Percentiles rank a stretch among this genome's conserved stretches.
Evolutionary conservation across 2,888 invertebrate genomes (phyloP).

Genomic region (Pyrgus malvae): DNA sequence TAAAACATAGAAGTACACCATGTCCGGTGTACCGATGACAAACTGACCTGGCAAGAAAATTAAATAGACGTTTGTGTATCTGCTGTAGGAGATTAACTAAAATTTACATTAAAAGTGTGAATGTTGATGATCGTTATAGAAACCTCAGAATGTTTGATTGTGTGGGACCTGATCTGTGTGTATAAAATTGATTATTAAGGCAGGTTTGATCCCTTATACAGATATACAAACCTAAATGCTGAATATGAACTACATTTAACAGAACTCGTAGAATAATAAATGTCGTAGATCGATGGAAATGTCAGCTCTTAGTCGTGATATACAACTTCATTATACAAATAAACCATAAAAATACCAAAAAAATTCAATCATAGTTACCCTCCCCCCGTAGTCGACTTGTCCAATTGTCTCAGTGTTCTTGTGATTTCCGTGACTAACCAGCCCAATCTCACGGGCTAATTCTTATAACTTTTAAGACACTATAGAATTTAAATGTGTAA

Average conservation of each 20-base stretch:
- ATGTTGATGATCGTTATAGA: too few relatives aligned
- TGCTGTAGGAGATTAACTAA: too few relatives aligned
- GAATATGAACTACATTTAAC: neutral
- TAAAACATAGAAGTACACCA: too few relatives aligned
- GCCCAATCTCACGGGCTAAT: neutral
- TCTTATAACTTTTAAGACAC: slow-evolving; percentile 36
- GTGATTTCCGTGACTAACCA: neutral
- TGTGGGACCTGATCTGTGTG: too few relatives aligned
- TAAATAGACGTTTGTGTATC: too few relatives aligned
- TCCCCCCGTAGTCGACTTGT: neutral
- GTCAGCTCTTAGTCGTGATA: neutral
- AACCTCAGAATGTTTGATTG: too few relatives aligned
- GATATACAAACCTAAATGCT: neutral
- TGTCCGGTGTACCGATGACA: neutral
- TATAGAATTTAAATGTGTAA: slow-evolving; percentile 25
- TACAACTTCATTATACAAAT: neutral
- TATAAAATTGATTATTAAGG: too few relatives aligned
- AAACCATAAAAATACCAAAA: neutral
- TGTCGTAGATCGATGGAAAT: neutral
- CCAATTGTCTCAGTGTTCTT: neutral
- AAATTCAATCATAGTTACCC: neutral
- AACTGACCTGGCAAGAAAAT: neutral
- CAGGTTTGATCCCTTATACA: too few relatives aligned
- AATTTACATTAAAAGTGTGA: too few relatives aligned
- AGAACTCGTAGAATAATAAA: neutral